Percentiles rank a stretch among this genome's conserved stretches.
These are phyloP conservation scores for Trisateles emortualis DNA, from an alignment of 2,888 invertebrate species.

Conservation along the genomic window DNA sequence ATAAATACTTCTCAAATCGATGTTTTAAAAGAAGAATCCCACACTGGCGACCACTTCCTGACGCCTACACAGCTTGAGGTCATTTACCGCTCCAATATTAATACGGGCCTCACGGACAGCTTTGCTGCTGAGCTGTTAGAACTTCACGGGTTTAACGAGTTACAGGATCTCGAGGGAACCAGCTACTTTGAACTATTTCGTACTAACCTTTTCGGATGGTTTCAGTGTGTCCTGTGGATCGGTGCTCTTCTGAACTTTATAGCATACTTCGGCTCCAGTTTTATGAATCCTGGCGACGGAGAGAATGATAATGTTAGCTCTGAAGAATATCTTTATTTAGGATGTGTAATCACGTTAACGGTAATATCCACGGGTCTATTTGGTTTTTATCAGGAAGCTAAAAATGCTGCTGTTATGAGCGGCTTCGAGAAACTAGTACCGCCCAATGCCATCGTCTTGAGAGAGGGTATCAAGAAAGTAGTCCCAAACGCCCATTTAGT, in stretches of 20 bases:
- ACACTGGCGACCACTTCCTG: slow-evolving; percentile 79
- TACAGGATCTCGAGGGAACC: slow-evolving; percentile 87
- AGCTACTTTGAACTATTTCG: slow-evolving; percentile 89
- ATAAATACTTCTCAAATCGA: slow-evolving; percentile 59
- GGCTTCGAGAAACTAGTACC: slow-evolving; percentile 94
- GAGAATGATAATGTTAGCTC: slow-evolving; percentile 56
- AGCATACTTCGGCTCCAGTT: slow-evolving; percentile 73
- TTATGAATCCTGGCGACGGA: slow-evolving; percentile 19
- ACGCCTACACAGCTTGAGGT: slow-evolving; percentile 73
- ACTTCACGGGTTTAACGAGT: slow-evolving; percentile 87
- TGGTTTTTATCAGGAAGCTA: slow-evolving; percentile 87
- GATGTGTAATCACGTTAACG: slow-evolving; percentile 70
- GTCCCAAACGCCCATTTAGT: slow-evolving; percentile 90
- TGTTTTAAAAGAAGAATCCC: slow-evolving; percentile 71
- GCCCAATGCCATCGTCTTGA: slow-evolving; percentile 89
- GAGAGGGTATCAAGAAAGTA: slow-evolving; percentile 88
- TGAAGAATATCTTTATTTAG: slow-evolving; percentile 78
- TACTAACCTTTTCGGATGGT: slow-evolving; percentile 90
- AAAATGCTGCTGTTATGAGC: slow-evolving; percentile 93
- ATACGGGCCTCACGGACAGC: slow-evolving; percentile 82
- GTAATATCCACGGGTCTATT: slow-evolving; percentile 84
- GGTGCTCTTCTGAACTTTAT: slow-evolving; percentile 88
- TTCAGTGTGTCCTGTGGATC: slow-evolving; percentile 90
- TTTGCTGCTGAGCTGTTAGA: slow-evolving; percentile 84
- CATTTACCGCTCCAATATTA: slow-evolving; percentile 77